These are phyloP conservation scores for Petrolisthes manimaculis DNA, from an alignment of 2,888 invertebrate species.

Conservation along the genomic window DNA sequence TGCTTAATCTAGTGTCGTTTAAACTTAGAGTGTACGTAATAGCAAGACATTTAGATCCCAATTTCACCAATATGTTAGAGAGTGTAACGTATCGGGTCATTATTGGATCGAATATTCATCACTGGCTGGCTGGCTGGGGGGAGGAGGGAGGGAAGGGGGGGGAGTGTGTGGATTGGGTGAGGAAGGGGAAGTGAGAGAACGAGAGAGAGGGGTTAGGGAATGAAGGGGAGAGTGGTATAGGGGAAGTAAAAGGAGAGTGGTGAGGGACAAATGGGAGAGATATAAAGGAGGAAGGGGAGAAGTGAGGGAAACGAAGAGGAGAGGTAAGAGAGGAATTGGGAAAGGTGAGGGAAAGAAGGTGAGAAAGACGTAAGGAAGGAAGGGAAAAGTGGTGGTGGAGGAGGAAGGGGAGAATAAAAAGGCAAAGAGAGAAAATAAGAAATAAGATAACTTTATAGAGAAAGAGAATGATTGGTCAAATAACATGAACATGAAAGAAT, in stretches of 20 bases:
- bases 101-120: constrained; percentile 47
- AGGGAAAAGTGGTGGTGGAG: no score
- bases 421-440: no score
- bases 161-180: not conserved
- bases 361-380: not conserved
- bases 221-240: constrained; percentile 16
- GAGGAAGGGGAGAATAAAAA: no score
- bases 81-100: constrained; percentile 34
- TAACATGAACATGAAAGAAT: no score
- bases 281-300: not conserved
- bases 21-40: constrained; percentile 34
- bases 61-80: constrained; percentile 44
- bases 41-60: constrained; percentile 22
- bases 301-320: no score
- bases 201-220: not conserved
- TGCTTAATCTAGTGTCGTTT: constrained; percentile 46
- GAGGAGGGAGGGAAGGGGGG: not conserved
- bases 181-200: not conserved
- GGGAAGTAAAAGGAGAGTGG: not conserved
- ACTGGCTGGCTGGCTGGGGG: not conserved
- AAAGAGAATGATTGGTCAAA: no score
- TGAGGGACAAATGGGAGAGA: not conserved
- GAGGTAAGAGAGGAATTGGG: no score
- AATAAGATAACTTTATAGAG: no score
- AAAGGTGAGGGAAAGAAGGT: no score